phyloP scores from a whole-genome alignment of 2,797 vertebrate species.

The Pelochelys cantorii region DNA sequence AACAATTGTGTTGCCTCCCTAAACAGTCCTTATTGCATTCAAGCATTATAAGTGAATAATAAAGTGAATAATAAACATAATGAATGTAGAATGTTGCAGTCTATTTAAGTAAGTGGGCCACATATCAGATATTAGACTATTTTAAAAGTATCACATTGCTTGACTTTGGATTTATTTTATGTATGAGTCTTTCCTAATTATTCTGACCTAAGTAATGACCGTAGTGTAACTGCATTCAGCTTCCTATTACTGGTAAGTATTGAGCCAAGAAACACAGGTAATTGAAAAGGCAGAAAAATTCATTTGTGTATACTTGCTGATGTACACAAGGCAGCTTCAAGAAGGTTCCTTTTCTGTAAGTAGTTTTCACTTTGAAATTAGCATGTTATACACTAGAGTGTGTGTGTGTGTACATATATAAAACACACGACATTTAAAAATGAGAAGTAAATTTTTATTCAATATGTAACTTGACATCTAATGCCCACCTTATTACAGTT shows the following conservation, averaged over 20 bases:
- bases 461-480: background rate
- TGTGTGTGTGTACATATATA: background rate
- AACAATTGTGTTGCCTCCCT: background rate
- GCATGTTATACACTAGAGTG: background rate
- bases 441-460: background rate
- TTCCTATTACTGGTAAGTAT: background rate
- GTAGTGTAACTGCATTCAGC: background rate
- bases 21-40: background rate
- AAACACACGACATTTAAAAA: background rate
- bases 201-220: background rate
- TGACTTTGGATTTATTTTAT: background rate
- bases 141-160: background rate
- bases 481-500: background rate
- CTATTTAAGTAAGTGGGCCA: background rate
- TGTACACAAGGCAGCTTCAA: background rate
- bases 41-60: background rate
- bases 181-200: too few species aligned
- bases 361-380: background rate
- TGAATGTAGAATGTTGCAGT: background rate
- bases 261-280: background rate
- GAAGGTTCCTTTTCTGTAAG: background rate
- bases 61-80: background rate
- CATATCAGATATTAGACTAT: background rate
- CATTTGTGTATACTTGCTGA: too few species aligned
- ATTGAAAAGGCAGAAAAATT: background rate